A percentile compares a stretch with the other conserved stretches of the same genome.
phyloP scores from a whole-genome alignment of 2,113 vertebrate genomes.

The Dendropsophus ebraccatus region DNA sequence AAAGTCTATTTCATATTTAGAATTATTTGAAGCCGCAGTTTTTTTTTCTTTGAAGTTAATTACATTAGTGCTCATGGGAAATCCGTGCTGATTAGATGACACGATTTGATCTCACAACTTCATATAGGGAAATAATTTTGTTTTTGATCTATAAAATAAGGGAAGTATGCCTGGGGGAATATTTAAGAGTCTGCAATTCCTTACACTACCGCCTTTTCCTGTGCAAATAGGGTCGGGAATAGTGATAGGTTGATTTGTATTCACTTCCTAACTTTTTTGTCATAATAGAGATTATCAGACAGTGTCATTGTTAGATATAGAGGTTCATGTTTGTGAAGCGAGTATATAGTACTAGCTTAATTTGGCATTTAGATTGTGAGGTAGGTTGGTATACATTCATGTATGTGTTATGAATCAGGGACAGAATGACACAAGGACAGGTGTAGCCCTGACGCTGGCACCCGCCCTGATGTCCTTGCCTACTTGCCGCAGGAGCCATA shows the following conservation, averaged over 20 bases:
- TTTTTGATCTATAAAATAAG: conserved; percentile 41
- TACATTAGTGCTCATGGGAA: conserved; percentile 17
- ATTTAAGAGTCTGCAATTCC: background rate
- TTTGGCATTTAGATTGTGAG: no score
- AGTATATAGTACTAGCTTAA: background rate
- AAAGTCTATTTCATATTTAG: background rate
- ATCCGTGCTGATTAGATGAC: conserved; percentile 26
- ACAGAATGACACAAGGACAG: no score
- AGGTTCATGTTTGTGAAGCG: background rate
- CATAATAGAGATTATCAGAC: no score
- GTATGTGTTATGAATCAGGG: no score
- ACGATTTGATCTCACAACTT: conserved; percentile 11
- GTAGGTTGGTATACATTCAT: no score
- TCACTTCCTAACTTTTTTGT: background rate
- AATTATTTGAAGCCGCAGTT: conserved; percentile 2
- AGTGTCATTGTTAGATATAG: background rate
- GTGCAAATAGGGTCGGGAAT: background rate
- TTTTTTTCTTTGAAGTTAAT: conserved; percentile 39
- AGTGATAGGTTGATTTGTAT: background rate
- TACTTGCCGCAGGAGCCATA: no score
- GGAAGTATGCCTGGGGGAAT: background rate
- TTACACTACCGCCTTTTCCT: background rate
- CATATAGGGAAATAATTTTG: conserved; percentile 40
- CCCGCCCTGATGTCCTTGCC: no score
- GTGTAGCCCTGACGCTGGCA: no score